Conservation (phyloP, 2,113 vertebrate species). For the Anser cygnoides region DNA sequence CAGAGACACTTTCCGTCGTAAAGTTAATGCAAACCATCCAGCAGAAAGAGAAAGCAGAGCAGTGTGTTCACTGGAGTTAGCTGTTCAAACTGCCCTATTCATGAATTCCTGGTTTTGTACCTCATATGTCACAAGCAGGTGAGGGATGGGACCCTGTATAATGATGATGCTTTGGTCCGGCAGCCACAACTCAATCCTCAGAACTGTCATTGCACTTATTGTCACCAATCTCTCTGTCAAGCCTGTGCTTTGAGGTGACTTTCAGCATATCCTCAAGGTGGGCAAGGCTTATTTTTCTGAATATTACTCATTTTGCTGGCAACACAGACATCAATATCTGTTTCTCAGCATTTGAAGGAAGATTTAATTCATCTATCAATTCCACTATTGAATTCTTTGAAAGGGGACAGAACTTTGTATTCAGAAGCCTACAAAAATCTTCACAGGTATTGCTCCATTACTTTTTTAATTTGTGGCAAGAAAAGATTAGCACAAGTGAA, state of each 20-base stretch:
- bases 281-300: neutral
- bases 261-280: neutral
- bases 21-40: neutral
- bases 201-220: neutral
- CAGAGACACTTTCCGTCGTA: neutral
- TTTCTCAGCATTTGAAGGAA: neutral
- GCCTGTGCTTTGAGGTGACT: neutral
- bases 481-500: neutral
- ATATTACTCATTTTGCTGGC: neutral
- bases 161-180: neutral
- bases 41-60: neutral
- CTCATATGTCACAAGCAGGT: neutral
- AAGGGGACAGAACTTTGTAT: neutral
- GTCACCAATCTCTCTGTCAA: neutral
- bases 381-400: neutral
- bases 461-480: neutral
- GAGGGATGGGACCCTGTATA: neutral
- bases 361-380: conserved; percentile 20
- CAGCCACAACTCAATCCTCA: neutral
- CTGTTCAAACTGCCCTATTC: neutral
- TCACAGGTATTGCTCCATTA: neutral
- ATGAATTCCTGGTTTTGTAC: neutral
- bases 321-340: neutral
- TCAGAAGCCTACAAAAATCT: neutral
- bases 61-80: neutral